Base-by-base conservation (phyloP, 2,888 invertebrate species). In the Petrolisthes cinctipes region DNA sequence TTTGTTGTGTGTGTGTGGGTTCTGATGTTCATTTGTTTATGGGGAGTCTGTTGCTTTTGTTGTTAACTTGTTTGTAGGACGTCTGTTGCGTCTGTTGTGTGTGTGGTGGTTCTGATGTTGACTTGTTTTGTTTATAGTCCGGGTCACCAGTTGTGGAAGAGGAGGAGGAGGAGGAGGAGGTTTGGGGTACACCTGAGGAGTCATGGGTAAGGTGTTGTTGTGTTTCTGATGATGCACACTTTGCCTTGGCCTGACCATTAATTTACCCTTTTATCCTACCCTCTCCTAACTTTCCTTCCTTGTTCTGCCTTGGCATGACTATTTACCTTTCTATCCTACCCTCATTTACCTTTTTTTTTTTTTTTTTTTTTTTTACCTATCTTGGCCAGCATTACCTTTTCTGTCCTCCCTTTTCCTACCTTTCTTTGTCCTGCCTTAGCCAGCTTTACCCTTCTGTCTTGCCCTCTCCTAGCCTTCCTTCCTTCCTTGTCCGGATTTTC, bases 181-280 rank as follows among this genome's bases (percentile, higher is more conserved):
- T 71, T 14, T 71, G 71, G 71, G 71, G 71, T n/a, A 71, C 71
- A 20, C 71, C 71, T 11, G 1, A 71, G 71, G 71, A 71, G 71
- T n/a, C 71, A 71, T 71, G 71, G 71, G 71, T 71, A n/a, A 71
- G 71, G 61, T 9, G 61, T 37, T 37, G 37, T 0, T 37, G 37
- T 37, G 37, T 37, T 37, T 37, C 37, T 37, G 37, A 0, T 37
- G 37, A 37, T 37, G 37, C 2, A 37, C 37, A 37, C 17, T 61
- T 61, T 61, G 9, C 4, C 61, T 61, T 61, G 11, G 17, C 61
- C 61, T 17, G 9, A 61, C 61, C 17, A 11, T 61, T 9, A 1
- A 17, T 61, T 61, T 11, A 11, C 4, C 61, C 4, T 61, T 61
- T 3, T 61, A 17, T 17, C 61, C 61, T 61, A 11, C 17, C 61